Evolutionary conservation across 1,140 invertebrate genomes (phyloP).

Genomic region (Drosophila lacertosa): DNA sequence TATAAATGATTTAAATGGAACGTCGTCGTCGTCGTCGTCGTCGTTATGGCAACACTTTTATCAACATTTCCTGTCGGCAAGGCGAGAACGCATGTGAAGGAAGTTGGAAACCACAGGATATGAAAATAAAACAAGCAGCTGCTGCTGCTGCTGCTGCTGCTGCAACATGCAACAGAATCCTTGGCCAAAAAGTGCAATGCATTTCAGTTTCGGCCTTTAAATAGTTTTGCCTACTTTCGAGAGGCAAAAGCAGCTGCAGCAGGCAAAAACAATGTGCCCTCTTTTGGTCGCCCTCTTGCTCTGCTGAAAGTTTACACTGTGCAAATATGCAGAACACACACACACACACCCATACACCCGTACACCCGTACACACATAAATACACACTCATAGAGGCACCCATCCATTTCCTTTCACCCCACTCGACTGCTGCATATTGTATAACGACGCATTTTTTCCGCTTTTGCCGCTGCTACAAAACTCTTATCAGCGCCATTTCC

Average conservation of each 20-base stretch:
- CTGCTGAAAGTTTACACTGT: conserved; percentile 51
- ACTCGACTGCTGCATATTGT: conserved; percentile 52
- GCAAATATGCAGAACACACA: conserved; percentile 41
- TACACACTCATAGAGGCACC: conserved; percentile 22
- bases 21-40: conserved; percentile 43
- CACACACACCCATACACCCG: conserved; percentile 17
- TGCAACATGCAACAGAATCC: conserved; percentile 35
- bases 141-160: conserved; percentile 7
- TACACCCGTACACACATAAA: conserved; percentile 2
- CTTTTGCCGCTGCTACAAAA: conserved; percentile 54
- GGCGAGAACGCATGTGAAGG: conserved; percentile 49
- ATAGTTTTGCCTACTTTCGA: conserved; percentile 61
- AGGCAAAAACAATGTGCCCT: conserved; percentile 46
- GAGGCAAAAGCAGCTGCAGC: conserved; percentile 9
- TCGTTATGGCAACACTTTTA: conserved; percentile 67
- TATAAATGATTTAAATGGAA: conserved; percentile 64
- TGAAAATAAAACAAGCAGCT: conserved; percentile 59
- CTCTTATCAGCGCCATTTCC: conserved; percentile 63
- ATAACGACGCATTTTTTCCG: conserved; percentile 58
- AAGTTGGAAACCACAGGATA: conserved; percentile 65
- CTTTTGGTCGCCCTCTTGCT: background rate
- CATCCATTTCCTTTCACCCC: conserved; percentile 31
- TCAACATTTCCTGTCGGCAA: conserved; percentile 67
- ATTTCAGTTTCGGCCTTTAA: conserved; percentile 60
- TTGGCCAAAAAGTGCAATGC: conserved; percentile 52